These are phyloP conservation scores for Tolypeutes matacus DNA, from an alignment of 2,797 vertebrate genomes.

Conservation along the genomic window DNA sequence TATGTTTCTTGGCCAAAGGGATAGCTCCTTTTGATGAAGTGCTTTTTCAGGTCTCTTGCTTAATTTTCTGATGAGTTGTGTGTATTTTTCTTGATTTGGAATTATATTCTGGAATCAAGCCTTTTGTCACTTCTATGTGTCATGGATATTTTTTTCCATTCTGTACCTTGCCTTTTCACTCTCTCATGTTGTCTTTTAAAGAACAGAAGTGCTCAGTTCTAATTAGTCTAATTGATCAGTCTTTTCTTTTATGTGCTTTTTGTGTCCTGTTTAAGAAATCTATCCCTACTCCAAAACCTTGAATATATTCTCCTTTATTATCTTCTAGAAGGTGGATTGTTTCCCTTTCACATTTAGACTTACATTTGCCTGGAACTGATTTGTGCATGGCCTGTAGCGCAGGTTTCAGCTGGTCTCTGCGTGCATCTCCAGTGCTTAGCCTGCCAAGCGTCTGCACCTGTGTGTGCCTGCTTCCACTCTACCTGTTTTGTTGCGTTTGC, in stretches of 20 bases:
- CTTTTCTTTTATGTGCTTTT: neutral
- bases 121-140: too few species aligned
- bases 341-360: neutral
- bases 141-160: accelerated
- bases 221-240: neutral
- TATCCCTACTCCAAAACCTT: neutral
- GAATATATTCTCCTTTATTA: neutral
- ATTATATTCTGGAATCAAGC: accelerated
- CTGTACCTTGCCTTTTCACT: too few species aligned
- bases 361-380: neutral
- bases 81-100: neutral
- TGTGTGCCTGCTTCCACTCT: neutral
- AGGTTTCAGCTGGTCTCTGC: neutral
- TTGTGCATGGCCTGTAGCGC: neutral
- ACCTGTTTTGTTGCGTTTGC: accelerated
- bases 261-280: neutral
- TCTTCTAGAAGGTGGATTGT: neutral
- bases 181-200: too few species aligned
- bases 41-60: neutral
- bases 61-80: neutral
- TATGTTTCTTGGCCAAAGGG: neutral
- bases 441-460: too few species aligned
- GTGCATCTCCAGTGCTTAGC: neutral
- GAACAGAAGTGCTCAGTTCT: neutral
- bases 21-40: neutral